Evolutionary conservation across 1,140 invertebrate species (phyloP).

Genomic region (Monomorium pharaonis): DNA sequence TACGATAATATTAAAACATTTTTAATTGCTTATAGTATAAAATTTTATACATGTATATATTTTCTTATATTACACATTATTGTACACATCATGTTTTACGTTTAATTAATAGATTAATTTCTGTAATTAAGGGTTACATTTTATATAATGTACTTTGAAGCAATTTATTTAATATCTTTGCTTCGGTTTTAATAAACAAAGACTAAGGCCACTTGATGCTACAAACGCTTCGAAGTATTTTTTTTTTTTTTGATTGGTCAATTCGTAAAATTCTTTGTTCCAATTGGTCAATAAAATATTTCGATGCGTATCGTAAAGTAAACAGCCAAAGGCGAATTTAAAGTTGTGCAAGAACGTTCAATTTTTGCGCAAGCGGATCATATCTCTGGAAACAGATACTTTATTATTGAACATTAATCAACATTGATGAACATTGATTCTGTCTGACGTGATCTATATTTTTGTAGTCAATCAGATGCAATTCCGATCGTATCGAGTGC

Average conservation of each 20-base stretch:
- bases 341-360: background rate
- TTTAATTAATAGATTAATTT: constrained; percentile 3
- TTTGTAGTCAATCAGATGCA: constrained; percentile 10
- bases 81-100: too few species aligned
- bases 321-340: too few species aligned
- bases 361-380: background rate
- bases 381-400: constrained; percentile 16
- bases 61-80: background rate
- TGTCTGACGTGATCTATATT: constrained; percentile 38
- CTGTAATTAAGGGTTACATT: background rate
- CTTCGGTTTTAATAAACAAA: background rate
- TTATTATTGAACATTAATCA: constrained; percentile 43
- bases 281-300: too few species aligned
- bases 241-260: too few species aligned
- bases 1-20: background rate
- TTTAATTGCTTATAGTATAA: background rate
- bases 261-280: too few species aligned
- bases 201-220: too few species aligned
- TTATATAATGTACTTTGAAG: background rate
- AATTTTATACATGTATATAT: background rate
- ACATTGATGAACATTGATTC: too few species aligned
- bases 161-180: background rate
- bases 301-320: too few species aligned
- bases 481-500: background rate
- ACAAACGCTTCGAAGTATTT: too few species aligned